phyloP scores from a whole-genome alignment of 2,797 vertebrate genomes.

The Sebastes paucispinis region DNA sequence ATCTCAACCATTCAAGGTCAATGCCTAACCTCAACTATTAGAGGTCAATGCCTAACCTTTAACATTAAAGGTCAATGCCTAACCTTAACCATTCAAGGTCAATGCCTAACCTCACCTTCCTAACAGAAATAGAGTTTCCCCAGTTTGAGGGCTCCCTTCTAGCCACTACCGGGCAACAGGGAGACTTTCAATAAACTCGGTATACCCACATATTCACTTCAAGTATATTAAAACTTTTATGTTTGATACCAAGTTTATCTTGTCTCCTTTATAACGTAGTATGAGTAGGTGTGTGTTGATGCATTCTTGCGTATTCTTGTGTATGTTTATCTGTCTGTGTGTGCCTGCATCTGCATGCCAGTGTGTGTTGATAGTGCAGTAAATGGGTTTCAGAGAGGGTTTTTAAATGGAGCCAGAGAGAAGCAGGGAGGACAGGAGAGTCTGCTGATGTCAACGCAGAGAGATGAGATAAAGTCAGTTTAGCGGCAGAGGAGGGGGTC shows the following conservation, averaged over 20 bases:
- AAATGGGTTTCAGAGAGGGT: conserved; percentile 56
- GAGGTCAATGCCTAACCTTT: no score
- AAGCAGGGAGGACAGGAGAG: conserved; percentile 58
- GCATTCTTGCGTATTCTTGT: background rate
- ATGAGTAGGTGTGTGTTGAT: background rate
- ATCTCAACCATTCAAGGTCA: no score
- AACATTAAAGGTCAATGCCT: no score
- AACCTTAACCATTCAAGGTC: no score
- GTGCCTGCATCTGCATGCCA: conserved; percentile 17
- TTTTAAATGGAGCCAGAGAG: conserved; percentile 58
- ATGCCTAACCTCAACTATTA: no score
- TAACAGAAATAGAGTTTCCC: no score
- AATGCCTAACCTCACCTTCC: no score
- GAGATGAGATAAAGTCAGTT: conserved; percentile 71
- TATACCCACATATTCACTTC: background rate
- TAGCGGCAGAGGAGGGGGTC: conserved; percentile 14
- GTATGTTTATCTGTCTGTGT: background rate
- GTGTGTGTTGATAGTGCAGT: conserved; percentile 44
- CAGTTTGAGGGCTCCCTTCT: no score
- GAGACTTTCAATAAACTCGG: background rate
- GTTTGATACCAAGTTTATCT: background rate
- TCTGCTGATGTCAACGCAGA: conserved; percentile 74
- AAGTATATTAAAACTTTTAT: background rate
- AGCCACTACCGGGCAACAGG: no score
- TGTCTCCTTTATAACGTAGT: background rate